Percentiles rank a stretch among this genome's conserved stretches.
phyloP scores from a whole-genome alignment of 64 coral and sea anemone species.

The Actinia tenebrosa region DNA sequence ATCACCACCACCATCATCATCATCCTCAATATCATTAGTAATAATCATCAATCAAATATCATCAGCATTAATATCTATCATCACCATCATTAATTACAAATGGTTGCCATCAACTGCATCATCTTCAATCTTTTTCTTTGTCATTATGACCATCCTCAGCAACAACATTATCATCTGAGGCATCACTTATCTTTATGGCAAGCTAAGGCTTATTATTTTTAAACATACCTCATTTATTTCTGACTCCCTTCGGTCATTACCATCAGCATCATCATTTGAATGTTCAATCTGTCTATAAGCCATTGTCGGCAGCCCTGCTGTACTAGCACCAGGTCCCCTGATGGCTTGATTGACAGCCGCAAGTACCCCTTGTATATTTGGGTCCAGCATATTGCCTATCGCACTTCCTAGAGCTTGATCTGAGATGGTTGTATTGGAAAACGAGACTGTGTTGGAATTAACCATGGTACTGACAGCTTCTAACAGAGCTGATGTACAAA shows the following conservation, averaged over 20 bases:
- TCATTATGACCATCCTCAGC: background rate
- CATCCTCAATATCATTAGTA: too few relatives aligned
- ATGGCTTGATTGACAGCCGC: conserved; percentile 8
- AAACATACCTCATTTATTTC: background rate
- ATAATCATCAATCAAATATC: background rate
- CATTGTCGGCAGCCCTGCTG: conserved; percentile 3
- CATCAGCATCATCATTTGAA: background rate
- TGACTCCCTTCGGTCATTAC: background rate
- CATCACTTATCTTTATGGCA: too few relatives aligned
- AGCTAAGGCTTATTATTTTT: too few relatives aligned
- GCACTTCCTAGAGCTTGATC: conserved; percentile 8
- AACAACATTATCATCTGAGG: background rate
- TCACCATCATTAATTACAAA: too few relatives aligned
- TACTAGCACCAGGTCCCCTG: background rate
- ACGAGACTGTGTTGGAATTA: background rate
- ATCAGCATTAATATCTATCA: too few relatives aligned
- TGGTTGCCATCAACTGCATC: too few relatives aligned
- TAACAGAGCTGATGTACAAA: background rate
- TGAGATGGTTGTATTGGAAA: background rate
- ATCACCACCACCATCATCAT: background rate
- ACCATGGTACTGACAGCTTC: background rate
- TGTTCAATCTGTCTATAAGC: conserved; percentile 9
- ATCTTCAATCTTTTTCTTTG: too few relatives aligned
- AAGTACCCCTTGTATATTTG: background rate
- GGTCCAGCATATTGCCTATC: background rate